A percentile compares a stretch with the other conserved stretches of the same genome.
Conservation (phyloP, 1,140 invertebrate genomes). For the Drosophila persimilis region DNA sequence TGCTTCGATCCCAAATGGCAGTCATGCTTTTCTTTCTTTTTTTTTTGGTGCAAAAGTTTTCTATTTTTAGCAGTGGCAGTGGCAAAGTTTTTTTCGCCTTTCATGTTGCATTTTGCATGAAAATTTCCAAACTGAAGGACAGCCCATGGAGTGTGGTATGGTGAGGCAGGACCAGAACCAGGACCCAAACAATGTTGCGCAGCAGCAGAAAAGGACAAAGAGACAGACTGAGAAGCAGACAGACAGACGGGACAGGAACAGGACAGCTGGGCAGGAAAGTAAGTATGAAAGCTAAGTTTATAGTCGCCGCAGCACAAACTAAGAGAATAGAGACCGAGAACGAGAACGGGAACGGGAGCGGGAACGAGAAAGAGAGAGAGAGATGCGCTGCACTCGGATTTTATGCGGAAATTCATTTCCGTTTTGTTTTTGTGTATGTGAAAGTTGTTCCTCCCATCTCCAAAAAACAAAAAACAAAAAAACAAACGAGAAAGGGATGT, state of each 20-base stretch:
- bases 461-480: no score
- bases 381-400: constrained; percentile 56
- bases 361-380: neutral
- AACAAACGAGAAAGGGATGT: neutral
- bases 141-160: neutral
- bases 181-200: constrained; percentile 63
- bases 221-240: neutral
- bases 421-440: constrained; percentile 60
- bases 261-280: constrained; percentile 64
- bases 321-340: constrained; percentile 28
- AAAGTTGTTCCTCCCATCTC: constrained; percentile 27
- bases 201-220: neutral
- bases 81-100: constrained; percentile 62
- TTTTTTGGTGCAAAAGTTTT: constrained; percentile 41
- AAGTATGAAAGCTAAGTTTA: constrained; percentile 75
- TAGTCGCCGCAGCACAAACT: constrained; percentile 60
- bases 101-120: constrained; percentile 75
- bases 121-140: constrained; percentile 50
- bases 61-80: constrained; percentile 54
- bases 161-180: constrained; percentile 5
- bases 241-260: constrained; percentile 50
- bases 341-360: neutral
- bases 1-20: neutral
- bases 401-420: constrained; percentile 78
- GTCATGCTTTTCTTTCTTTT: neutral